Conservation (phyloP, 2,797 vertebrate species). For the Aplochiton taeniatus region DNA sequence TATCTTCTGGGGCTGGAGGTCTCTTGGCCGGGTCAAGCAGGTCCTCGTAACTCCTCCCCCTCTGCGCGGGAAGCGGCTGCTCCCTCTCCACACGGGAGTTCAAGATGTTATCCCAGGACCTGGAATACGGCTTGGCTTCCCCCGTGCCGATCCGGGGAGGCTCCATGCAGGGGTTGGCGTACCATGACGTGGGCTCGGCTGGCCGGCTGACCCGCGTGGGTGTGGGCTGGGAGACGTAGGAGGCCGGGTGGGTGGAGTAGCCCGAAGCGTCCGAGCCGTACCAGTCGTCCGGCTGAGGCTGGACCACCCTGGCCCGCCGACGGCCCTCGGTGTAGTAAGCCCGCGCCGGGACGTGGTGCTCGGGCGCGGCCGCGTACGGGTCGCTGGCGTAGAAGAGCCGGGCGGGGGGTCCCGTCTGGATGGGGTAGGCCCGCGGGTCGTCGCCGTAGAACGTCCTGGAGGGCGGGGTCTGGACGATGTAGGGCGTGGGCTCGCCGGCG, state of each 20-base stretch:
- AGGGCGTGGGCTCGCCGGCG: conserved; percentile 79
- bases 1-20: conserved; percentile 75
- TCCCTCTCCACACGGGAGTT: conserved; percentile 82
- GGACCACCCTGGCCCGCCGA: conserved; percentile 79
- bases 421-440: conserved; percentile 79
- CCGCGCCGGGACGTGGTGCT: conserved; percentile 79
- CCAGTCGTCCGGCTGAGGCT: conserved; percentile 84
- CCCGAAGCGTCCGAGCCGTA: conserved; percentile 83
- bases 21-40: conserved; percentile 83
- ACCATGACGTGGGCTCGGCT: conserved; percentile 83
- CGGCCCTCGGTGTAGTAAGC: conserved; percentile 86
- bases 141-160: conserved; percentile 80
- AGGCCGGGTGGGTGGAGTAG: conserved; percentile 76
- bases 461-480: conserved; percentile 89
- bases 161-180: conserved; percentile 82
- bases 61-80: conserved; percentile 81
- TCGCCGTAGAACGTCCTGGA: conserved; percentile 83
- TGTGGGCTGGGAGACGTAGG: conserved; percentile 76
- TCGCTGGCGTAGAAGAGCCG: conserved; percentile 80
- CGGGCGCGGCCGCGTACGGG: conserved; percentile 75
- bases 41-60: conserved; percentile 93
- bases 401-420: conserved; percentile 77
- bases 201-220: conserved; percentile 77
- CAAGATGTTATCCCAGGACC: conserved; percentile 97
- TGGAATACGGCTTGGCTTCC: conserved; percentile 89